These are phyloP conservation scores for Liolophura sinensis DNA, from an alignment of 1,140 invertebrate species.

Conservation along the genomic window DNA sequence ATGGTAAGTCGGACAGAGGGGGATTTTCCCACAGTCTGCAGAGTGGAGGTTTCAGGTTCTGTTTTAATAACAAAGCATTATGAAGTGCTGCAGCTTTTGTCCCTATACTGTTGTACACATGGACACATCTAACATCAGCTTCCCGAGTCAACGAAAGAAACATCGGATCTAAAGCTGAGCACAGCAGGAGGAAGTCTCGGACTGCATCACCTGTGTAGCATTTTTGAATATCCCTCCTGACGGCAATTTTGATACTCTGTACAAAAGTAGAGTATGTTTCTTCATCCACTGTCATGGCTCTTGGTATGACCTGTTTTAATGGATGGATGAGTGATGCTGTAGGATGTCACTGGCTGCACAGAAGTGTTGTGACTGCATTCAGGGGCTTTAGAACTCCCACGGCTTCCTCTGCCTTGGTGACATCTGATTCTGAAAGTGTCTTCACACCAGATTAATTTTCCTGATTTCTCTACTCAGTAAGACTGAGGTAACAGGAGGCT, in stretches of 20 bases:
- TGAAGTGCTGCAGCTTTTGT: too few species aligned
- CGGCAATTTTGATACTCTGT: conserved; percentile 1
- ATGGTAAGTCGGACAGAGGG: too few species aligned
- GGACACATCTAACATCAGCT: too few species aligned
- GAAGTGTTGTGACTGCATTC: conserved; percentile 15
- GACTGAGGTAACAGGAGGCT: conserved; percentile 13
- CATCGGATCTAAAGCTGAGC: conserved; percentile 9
- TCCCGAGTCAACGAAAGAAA: conserved; percentile 9
- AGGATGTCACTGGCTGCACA: conserved; percentile 7
- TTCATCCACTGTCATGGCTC: background rate
- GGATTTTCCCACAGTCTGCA: too few species aligned
- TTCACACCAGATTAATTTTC: conserved; percentile 9
- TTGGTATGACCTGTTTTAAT: conserved; percentile 9
- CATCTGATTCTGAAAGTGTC: conserved; percentile 6
- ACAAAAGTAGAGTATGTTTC: background rate
- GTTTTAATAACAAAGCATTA: too few species aligned
- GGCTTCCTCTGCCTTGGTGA: conserved; percentile 4
- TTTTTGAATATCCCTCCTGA: background rate
- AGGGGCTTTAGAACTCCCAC: conserved; percentile 13
- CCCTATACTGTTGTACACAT: too few species aligned
- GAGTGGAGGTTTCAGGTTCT: too few species aligned
- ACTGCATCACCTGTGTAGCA: conserved; percentile 6
- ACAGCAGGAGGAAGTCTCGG: background rate
- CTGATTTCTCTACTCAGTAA: conserved; percentile 8
- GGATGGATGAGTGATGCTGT: conserved; percentile 13